These are phyloP conservation scores for Psylliodes chrysocephalus DNA, from an alignment of 2,888 invertebrate species.

Conservation along the genomic window DNA sequence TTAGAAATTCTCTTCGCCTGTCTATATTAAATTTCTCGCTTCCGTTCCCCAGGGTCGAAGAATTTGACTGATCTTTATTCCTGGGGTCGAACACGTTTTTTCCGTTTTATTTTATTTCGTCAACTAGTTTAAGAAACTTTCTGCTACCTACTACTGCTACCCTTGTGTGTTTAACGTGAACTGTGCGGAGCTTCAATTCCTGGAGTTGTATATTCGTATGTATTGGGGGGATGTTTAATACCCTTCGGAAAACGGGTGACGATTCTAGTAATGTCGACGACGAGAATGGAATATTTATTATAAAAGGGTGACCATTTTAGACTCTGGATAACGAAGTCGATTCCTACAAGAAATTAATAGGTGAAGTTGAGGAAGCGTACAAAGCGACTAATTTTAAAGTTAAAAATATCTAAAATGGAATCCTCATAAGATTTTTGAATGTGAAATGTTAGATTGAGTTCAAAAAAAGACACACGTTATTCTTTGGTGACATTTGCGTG, in stretches of 20 bases:
- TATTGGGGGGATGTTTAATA: background rate
- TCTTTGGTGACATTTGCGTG: too few relatives aligned
- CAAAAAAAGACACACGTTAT: too few relatives aligned
- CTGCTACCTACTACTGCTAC: constrained; percentile 4
- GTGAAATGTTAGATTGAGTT: too few relatives aligned
- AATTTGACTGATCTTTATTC: constrained; percentile 52
- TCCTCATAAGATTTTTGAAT: too few relatives aligned
- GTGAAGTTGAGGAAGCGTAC: too few relatives aligned
- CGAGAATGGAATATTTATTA: constrained; percentile 2
- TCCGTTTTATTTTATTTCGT: constrained; percentile 44
- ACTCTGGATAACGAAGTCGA: too few relatives aligned
- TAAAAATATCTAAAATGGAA: too few relatives aligned
- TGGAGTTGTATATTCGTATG: background rate
- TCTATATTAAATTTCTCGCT: constrained; percentile 53
- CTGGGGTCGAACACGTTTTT: constrained; percentile 40
- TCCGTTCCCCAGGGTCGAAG: constrained; percentile 46
- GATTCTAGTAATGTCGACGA: constrained; percentile 2
- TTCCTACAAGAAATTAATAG: too few relatives aligned
- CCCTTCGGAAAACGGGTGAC: constrained; percentile 1
- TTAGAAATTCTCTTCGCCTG: constrained; percentile 49
- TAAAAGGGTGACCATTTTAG: too few relatives aligned
- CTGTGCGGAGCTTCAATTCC: background rate
- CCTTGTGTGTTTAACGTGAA: too few relatives aligned
- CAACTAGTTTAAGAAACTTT: constrained; percentile 40
- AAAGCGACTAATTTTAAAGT: too few relatives aligned